phyloP scores from a whole-genome alignment of 30 jellyfish, hydroid and myxozoan species.

The Turritopsis rubra region DNA sequence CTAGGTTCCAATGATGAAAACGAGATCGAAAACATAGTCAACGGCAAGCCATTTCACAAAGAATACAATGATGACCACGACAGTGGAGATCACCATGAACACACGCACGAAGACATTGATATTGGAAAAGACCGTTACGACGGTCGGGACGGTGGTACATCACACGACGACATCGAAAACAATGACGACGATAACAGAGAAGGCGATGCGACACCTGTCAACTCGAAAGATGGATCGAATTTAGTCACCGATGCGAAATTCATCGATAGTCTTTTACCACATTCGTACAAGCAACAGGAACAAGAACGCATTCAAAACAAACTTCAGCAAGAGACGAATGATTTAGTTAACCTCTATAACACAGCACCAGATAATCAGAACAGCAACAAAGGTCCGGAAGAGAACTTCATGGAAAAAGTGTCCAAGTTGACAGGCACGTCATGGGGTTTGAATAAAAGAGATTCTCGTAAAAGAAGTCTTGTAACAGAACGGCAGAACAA shows the following conservation, averaged over 20 bases:
- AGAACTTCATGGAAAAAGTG: conserved; percentile 9
- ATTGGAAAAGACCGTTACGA: neutral
- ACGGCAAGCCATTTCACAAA: conserved; percentile 5
- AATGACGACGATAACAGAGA: neutral
- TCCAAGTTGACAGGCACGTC: neutral
- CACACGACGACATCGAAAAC: neutral
- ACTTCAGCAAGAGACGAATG: neutral
- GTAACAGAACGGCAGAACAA: neutral
- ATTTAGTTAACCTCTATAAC: conserved; percentile 6
- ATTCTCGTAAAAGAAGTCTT: neutral
- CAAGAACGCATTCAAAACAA: neutral
- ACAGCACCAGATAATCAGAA: neutral
- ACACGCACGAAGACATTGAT: conserved; percentile 14
- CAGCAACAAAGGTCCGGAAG: conserved; percentile 15
- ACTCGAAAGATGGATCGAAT: neutral
- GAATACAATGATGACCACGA: conserved; percentile 31
- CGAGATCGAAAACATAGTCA: conserved; percentile 5
- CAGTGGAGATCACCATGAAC: conserved; percentile 29
- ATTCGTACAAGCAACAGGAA: conserved; percentile 3
- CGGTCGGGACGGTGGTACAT: neutral
- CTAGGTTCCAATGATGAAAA: conserved; percentile 2
- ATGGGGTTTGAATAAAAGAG: neutral
- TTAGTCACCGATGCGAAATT: conserved; percentile 16
- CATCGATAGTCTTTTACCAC: neutral
- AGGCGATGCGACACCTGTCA: neutral